Evolutionary conservation across 2,888 invertebrate species (phyloP).

Genomic region (Parelbella ahira): DNA sequence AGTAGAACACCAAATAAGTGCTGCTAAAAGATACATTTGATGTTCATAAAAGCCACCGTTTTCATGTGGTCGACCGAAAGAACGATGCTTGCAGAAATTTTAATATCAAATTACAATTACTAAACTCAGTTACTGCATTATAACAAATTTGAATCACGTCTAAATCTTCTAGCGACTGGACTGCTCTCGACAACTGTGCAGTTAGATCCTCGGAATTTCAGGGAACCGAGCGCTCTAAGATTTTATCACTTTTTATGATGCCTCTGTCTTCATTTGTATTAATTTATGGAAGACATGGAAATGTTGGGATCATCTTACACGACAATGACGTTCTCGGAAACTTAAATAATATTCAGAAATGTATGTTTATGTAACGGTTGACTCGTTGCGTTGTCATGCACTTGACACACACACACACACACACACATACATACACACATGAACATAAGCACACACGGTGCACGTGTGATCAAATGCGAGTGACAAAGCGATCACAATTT

Average conservation of each 20-base stretch:
- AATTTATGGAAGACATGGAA: conserved; percentile 9
- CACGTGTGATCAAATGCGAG: conserved; percentile 37
- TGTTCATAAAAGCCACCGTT: conserved; percentile 8
- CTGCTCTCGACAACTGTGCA: no score
- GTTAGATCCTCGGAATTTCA: conserved; percentile 13
- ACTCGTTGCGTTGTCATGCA: conserved; percentile 12
- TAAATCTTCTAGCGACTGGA: conserved; percentile 17
- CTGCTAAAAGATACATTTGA: conserved; percentile 3
- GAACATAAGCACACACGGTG: neutral
- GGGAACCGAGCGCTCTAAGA: conserved; percentile 16
- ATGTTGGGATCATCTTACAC: conserved; percentile 3
- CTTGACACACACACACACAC: neutral
- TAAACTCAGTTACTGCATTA: conserved; percentile 12
- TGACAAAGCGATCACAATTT: conserved; percentile 48
- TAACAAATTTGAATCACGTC: conserved; percentile 19
- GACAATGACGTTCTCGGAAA: conserved; percentile 8
- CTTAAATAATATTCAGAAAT: no score
- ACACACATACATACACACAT: no score
- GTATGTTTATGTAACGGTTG: no score
- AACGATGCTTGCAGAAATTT: conserved; percentile 13
- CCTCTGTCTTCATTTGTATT: conserved; percentile 13
- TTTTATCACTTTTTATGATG: conserved; percentile 23
- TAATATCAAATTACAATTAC: conserved; percentile 22
- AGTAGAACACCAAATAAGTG: no score
- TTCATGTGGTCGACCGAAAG: conserved; percentile 1